Evolutionary conservation across 2,797 vertebrate genomes (phyloP).

Genomic region (Catharus ustulatus): DNA sequence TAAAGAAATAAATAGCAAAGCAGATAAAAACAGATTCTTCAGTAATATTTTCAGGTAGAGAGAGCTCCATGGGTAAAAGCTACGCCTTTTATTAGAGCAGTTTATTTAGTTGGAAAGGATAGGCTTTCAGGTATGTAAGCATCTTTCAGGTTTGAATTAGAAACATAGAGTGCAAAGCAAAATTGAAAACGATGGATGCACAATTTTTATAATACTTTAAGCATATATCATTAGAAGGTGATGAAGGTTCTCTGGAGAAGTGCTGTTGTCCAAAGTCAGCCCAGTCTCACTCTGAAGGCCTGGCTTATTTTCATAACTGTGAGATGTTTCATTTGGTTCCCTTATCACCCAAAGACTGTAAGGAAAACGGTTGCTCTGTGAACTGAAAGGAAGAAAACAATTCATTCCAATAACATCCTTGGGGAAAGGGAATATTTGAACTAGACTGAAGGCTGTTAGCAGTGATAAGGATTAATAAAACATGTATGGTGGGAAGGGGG

Average conservation of each 20-base stretch:
- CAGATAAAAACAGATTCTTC: neutral
- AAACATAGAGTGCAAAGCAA: neutral
- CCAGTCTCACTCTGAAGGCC: neutral
- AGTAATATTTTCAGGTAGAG: neutral
- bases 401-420: neutral
- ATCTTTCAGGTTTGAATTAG: neutral
- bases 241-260: neutral
- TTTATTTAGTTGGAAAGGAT: neutral
- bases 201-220: neutral
- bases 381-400: neutral
- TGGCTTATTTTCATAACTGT: neutral
- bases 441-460: neutral
- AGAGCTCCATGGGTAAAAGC: neutral
- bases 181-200: neutral
- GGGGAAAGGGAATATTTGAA: neutral
- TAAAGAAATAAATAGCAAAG: neutral
- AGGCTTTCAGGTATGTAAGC: neutral
- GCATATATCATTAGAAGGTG: neutral
- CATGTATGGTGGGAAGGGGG: neutral
- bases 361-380: slow-evolving; percentile 29
- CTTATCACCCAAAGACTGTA: slow-evolving; percentile 7
- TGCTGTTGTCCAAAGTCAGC: neutral
- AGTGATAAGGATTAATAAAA: neutral
- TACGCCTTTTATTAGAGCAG: neutral
- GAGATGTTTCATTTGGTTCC: slow-evolving; percentile 41